Evolutionary conservation across 2,113 vertebrate species (phyloP).

Genomic region (Phylloscopus whistleri): DNA sequence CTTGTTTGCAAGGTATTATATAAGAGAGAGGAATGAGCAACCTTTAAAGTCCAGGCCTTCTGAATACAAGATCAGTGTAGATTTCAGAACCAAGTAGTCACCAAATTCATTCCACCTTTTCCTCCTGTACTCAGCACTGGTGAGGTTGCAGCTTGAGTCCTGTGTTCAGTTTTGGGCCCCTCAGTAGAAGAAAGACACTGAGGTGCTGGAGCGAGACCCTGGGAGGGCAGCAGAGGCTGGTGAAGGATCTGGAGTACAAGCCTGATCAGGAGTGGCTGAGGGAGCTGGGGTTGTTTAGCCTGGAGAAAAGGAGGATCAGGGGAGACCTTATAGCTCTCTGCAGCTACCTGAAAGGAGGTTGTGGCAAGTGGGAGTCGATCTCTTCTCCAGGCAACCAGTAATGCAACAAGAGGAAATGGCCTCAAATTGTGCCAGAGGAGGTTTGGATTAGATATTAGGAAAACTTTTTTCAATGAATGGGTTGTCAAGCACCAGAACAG

Average conservation of each 20-base stretch:
- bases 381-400: not conserved
- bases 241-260: not conserved
- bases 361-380: not conserved
- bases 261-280: not conserved
- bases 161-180: not conserved
- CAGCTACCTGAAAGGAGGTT: not conserved
- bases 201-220: not conserved
- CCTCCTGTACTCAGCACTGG: not conserved
- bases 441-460: not conserved
- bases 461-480: rapidly evolving
- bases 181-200: not conserved
- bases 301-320: not conserved
- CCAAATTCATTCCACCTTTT: not conserved
- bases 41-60: not conserved
- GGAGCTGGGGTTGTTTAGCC: not conserved
- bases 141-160: not conserved
- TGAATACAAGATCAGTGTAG: not conserved
- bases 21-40: not conserved
- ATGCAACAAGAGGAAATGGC: not conserved
- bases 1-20: not conserved
- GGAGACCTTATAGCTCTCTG: not conserved
- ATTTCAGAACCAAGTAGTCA: not conserved
- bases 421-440: not conserved
- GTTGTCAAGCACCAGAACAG: not conserved
- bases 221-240: not conserved